phyloP scores from a whole-genome alignment of 35 echinoderm and acorn worm genomes.

The Apostichopus californicus region DNA sequence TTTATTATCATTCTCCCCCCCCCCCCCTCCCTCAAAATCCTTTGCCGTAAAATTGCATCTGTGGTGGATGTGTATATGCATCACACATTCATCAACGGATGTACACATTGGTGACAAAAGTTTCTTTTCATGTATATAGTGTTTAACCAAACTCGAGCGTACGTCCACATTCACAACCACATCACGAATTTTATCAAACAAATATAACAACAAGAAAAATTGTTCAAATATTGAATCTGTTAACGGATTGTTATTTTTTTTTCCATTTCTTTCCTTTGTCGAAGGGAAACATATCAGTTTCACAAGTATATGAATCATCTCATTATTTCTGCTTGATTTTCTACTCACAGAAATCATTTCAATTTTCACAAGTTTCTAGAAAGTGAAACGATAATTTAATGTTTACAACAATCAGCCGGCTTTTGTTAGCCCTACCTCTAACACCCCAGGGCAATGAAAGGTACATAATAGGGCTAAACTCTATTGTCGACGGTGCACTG shows the following conservation, averaged over 20 bases:
- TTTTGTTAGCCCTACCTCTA: not conserved
- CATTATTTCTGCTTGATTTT: not conserved
- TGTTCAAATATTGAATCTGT: not conserved
- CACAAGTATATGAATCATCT: not conserved
- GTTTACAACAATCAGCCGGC: not conserved
- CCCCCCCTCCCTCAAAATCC: too few species aligned
- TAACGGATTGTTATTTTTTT: not conserved
- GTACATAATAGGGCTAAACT: conserved; percentile 3
- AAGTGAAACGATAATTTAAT: conserved; percentile 33
- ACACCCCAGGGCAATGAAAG: not conserved
- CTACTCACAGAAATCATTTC: not conserved
- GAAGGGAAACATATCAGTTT: not conserved
- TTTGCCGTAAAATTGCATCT: too few species aligned
- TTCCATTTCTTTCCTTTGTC: not conserved
- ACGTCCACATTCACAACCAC: too few species aligned
- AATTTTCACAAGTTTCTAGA: not conserved
- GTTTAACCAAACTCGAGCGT: too few species aligned
- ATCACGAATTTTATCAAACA: too few species aligned
- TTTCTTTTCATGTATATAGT: too few species aligned
- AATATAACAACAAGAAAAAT: not conserved
- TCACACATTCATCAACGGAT: too few species aligned
- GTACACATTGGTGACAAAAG: too few species aligned
- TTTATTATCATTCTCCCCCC: too few species aligned
- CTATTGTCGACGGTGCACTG: not conserved
- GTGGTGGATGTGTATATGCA: too few species aligned